A percentile compares a stretch with the other conserved stretches of the same genome.
phyloP scores from a whole-genome alignment of 2,888 invertebrate species.

The Phengaris alcon region DNA sequence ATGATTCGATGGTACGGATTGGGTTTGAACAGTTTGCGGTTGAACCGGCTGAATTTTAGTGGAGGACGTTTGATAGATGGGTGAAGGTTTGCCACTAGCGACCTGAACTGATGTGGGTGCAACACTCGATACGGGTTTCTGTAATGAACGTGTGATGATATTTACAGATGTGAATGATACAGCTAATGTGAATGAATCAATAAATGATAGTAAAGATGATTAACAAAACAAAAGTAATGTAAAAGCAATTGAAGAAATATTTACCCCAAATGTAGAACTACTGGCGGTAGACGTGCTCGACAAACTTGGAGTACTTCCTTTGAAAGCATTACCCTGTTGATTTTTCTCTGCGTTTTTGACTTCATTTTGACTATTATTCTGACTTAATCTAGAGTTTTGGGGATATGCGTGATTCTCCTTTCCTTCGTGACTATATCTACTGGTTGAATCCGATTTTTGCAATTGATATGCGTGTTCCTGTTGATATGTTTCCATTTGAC shows the following conservation, averaged over 20 bases:
- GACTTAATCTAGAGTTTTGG: slow-evolving; percentile 71
- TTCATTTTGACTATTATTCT: slow-evolving; percentile 65
- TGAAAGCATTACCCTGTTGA: slow-evolving; percentile 55
- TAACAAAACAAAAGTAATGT: neutral
- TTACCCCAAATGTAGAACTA: slow-evolving; percentile 74
- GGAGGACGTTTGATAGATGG: slow-evolving; percentile 89
- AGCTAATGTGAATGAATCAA: slow-evolving; percentile 43
- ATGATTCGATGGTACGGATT: slow-evolving; percentile 63
- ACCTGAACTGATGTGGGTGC: slow-evolving; percentile 87
- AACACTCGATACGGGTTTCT: slow-evolving; percentile 93
- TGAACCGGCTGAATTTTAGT: slow-evolving; percentile 90
- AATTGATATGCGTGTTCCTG: slow-evolving; percentile 75
- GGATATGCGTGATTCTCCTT: slow-evolving; percentile 79
- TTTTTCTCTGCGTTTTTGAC: slow-evolving; percentile 54
- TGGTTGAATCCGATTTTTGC: slow-evolving; percentile 75
- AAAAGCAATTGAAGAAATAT: slow-evolving; percentile 32
- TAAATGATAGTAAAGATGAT: slow-evolving; percentile 32
- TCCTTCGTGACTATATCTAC: slow-evolving; percentile 75
- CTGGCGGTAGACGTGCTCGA: slow-evolving; percentile 61
- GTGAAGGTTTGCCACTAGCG: slow-evolving; percentile 83
- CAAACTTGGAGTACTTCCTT: slow-evolving; percentile 69
- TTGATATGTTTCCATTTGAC: slow-evolving; percentile 79
- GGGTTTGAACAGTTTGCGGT: slow-evolving; percentile 83
- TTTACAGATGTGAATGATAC: slow-evolving; percentile 54
- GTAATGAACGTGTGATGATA: slow-evolving; percentile 77